Evolutionary conservation across 2,888 invertebrate genomes (phyloP).

Genomic region (Cantharis lateralis): DNA sequence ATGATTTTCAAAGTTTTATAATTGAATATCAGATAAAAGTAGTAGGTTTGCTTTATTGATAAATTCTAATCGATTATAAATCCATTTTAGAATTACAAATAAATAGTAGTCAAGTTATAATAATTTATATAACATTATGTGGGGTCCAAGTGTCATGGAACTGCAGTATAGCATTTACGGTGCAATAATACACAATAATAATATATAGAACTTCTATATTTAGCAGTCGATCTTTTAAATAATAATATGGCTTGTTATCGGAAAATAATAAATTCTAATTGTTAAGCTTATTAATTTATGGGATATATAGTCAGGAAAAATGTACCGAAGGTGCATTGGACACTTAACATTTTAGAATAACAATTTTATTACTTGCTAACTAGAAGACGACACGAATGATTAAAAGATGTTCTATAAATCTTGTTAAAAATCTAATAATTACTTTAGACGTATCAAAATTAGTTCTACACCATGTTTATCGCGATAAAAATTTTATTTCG

Average conservation of each 20-base stretch:
- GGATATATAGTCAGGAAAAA: neutral
- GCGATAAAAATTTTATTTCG: neutral
- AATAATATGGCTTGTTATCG: neutral
- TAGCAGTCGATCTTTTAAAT: neutral
- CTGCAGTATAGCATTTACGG: slow-evolving; percentile 2
- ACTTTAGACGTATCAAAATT: neutral
- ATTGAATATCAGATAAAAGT: neutral
- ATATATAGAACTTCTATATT: neutral
- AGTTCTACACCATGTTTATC: neutral
- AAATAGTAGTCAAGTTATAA: slow-evolving; percentile 1
- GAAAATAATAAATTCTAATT: neutral
- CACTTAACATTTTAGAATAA: neutral
- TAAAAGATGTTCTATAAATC: neutral
- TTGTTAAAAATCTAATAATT: neutral
- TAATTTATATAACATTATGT: slow-evolving; percentile 6
- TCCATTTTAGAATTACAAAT: slow-evolving; percentile 5
- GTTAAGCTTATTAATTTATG: neutral
- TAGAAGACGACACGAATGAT: neutral
- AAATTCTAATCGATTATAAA: neutral
- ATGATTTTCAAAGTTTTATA: neutral
- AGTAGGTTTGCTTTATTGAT: neutral
- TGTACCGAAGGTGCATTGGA: neutral
- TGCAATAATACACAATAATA: slow-evolving; percentile 6
- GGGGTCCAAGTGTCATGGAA: slow-evolving; percentile 3
- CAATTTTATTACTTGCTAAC: neutral